Evolutionary conservation across 2,797 vertebrate species (phyloP).

Genomic region (Takifugu rubripes): DNA sequence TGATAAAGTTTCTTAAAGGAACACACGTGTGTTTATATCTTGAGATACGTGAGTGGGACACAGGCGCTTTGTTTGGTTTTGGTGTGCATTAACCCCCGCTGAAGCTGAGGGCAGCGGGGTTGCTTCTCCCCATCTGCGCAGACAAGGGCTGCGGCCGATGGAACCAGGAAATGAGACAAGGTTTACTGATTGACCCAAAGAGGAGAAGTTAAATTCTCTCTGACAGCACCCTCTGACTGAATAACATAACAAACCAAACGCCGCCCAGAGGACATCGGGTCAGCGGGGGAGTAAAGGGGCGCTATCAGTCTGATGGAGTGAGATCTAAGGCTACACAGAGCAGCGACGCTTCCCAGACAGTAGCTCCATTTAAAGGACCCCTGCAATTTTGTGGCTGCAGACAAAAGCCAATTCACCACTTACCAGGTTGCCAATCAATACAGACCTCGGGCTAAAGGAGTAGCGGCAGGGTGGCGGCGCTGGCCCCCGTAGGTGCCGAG

Average conservation of each 20-base stretch:
- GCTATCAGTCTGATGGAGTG: slow-evolving; percentile 46
- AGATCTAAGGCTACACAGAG: slow-evolving; percentile 31
- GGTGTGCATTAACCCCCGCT: slow-evolving; percentile 68
- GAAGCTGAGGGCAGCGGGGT: slow-evolving; percentile 57
- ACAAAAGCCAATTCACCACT: slow-evolving; percentile 67
- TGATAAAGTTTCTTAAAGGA: slow-evolving; percentile 91
- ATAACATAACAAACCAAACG: slow-evolving; percentile 42
- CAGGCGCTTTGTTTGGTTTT: slow-evolving; percentile 86
- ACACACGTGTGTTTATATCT: slow-evolving; percentile 76
- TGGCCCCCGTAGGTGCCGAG: slow-evolving; percentile 12
- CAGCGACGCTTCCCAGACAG: slow-evolving; percentile 36
- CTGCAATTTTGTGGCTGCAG: slow-evolving; percentile 49
- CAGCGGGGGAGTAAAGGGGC: slow-evolving; percentile 35
- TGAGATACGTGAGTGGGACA: slow-evolving; percentile 80
- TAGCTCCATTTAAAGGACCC: slow-evolving; percentile 46
- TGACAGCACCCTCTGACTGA: slow-evolving; percentile 42
- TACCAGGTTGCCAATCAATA: slow-evolving; percentile 66
- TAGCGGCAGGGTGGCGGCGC: slow-evolving; percentile 5
- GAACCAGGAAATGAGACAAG: slow-evolving; percentile 67
- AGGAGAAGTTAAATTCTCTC: slow-evolving; percentile 53
- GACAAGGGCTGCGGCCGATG: slow-evolving; percentile 57
- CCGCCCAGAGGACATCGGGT: slow-evolving; percentile 26
- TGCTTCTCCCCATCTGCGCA: slow-evolving; percentile 41
- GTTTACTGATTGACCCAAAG: slow-evolving; percentile 52
- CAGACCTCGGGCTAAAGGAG: slow-evolving; percentile 39